Conservation (phyloP, 2,797 vertebrate species). For the Myotis planiceps region DNA sequence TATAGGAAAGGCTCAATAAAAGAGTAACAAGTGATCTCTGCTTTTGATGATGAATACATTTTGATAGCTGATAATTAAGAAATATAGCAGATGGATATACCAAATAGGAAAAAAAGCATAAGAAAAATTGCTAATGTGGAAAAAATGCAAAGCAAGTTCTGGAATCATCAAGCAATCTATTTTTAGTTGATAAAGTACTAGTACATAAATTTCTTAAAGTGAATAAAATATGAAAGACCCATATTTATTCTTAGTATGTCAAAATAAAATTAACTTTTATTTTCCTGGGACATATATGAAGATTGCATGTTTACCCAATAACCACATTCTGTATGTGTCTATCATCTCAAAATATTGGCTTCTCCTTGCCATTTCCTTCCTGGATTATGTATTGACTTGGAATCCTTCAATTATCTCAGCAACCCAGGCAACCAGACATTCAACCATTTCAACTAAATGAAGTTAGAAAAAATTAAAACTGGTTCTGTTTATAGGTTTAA, state of each 20-base stretch:
- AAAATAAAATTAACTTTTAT: neutral
- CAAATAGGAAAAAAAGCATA: neutral
- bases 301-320: neutral
- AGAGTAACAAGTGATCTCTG: neutral
- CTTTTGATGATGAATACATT: neutral
- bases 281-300: neutral
- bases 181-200: neutral
- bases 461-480: neutral
- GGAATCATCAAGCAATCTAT: neutral
- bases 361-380: neutral
- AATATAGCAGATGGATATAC: neutral
- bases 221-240: neutral
- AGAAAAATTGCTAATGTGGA: neutral
- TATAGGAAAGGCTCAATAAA: neutral
- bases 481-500: neutral
- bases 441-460: neutral
- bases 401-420: neutral
- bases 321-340: neutral
- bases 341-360: neutral
- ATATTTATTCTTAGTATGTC: neutral
- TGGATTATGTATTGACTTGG: neutral
- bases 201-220: neutral
- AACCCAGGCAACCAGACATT: neutral
- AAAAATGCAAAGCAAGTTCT: neutral
- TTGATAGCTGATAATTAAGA: neutral